Base-by-base conservation (phyloP, 1,140 invertebrate genomes). In the Drosophila parvula region DNA sequence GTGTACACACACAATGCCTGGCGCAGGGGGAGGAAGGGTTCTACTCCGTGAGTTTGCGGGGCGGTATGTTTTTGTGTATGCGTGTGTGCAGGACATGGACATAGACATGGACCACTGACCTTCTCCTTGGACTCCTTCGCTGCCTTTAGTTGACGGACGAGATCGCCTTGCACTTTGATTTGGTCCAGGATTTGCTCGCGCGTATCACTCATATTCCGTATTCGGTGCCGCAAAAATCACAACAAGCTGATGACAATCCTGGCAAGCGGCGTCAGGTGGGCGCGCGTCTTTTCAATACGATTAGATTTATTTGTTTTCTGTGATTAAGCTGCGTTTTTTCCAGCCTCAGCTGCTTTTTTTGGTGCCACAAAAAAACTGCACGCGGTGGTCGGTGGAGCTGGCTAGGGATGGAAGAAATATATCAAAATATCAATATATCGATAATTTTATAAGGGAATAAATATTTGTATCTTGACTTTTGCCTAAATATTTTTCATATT, bases 131-230 rank as follows among this genome's bases (percentile, higher is more conserved):
- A 94, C 90, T 96, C 96, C 92, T 97, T 97, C 12, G 95, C 94
- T 73, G 95, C 93, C 93, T 98, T 98, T 62, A 97, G 92, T 93
- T 96, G 95, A 90, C 96, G 93, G 10, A 98, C 96, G 73, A 96
- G 81, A 92, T 97, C 96, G 64, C 96, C 95, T 93, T 97, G 97
- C 79, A 94, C 92, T 93, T 96, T 96, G 71, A 97, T 96, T 93
- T 94, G 93, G 90, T 95, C 94, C 79, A 94, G 91, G 79, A 96
- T 91, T 74, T 92, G 91, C 84, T 94, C 93, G 80, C 92, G 92
- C 63, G 80, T 92, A 91, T 93, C 93, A 90, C 85, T 92, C 91
- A 92, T 92, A 84, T 90, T 84, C 81, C 76, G 68, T 41, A 65
- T 38, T 60, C 65, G 61, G 56, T 30, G 51, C 30, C 70, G n/a